Conservation (phyloP, 2,797 vertebrate species). For the Pangasius macronema region DNA sequence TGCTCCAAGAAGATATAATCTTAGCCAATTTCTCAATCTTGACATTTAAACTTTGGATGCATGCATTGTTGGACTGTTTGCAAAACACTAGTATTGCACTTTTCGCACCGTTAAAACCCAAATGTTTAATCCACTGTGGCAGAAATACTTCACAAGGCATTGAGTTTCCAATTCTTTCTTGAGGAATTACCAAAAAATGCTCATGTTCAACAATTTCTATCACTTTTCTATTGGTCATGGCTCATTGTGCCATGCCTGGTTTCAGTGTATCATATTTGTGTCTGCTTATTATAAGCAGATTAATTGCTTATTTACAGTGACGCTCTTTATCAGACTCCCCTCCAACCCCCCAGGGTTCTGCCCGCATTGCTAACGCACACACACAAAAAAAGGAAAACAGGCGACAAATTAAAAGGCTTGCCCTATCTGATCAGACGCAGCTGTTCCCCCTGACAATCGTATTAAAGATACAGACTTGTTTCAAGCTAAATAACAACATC, state of each 20-base stretch:
- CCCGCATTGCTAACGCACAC: slow-evolving; percentile 49
- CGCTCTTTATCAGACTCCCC: slow-evolving; percentile 55
- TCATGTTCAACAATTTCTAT: not conserved
- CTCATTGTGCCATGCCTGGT: not conserved
- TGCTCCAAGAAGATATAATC: not conserved
- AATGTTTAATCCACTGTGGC: not conserved
- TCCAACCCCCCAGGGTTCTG: slow-evolving; percentile 46
- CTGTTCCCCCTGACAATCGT: slow-evolving; percentile 88
- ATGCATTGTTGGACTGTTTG: not conserved
- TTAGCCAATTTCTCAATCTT: not conserved
- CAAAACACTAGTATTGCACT: not conserved
- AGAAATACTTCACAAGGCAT: not conserved
- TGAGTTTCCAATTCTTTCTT: not conserved
- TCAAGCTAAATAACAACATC: slow-evolving; percentile 78
- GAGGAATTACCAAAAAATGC: not conserved
- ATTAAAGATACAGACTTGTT: slow-evolving; percentile 87
- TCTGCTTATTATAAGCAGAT: slow-evolving; percentile 44
- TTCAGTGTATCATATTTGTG: slow-evolving; percentile 29
- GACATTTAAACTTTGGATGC: not conserved
- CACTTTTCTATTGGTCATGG: not conserved
- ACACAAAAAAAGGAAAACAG: slow-evolving; percentile 59
- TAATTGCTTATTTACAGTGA: slow-evolving; percentile 57
- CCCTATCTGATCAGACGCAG: slow-evolving; percentile 89
- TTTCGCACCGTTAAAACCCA: not conserved
- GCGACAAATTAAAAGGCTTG: slow-evolving; percentile 85